Conservation (phyloP, 2,797 vertebrate species). For the Lophotriccus pileatus region DNA sequence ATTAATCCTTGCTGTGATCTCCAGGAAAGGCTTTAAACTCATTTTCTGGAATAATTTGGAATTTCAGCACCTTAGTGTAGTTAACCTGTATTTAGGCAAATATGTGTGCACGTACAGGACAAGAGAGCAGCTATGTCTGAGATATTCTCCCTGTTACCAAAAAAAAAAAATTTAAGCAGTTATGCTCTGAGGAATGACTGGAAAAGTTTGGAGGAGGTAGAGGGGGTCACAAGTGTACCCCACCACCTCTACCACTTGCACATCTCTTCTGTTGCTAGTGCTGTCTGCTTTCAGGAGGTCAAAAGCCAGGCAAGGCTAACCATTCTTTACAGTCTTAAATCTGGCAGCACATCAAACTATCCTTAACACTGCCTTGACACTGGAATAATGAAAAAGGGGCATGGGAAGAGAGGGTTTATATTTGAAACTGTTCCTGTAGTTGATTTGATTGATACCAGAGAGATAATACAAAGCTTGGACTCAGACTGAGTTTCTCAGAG, state of each 20-base stretch:
- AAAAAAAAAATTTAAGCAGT: not conserved
- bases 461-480: conserved; percentile 28
- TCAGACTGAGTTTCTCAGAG: not conserved
- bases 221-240: not conserved
- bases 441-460: conserved; percentile 44
- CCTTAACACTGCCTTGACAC: not conserved
- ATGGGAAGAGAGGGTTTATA: conserved; percentile 24
- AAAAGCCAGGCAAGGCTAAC: not conserved
- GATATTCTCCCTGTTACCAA: not conserved
- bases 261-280: not conserved
- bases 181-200: not conserved
- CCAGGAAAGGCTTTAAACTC: not conserved
- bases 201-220: not conserved
- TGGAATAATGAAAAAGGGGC: conserved; percentile 26
- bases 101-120: not conserved
- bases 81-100: not conserved
- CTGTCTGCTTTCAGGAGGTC: not conserved
- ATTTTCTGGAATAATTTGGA: not conserved
- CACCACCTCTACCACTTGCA: not conserved
- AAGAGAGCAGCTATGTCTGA: not conserved
- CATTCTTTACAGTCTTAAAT: not conserved
- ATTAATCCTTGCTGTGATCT: not conserved
- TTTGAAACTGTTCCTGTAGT: conserved; percentile 19
- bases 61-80: not conserved
- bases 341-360: not conserved